These are phyloP conservation scores for Blastobasis lacticolella DNA, from an alignment of 2,888 invertebrate genomes.

Conservation along the genomic window DNA sequence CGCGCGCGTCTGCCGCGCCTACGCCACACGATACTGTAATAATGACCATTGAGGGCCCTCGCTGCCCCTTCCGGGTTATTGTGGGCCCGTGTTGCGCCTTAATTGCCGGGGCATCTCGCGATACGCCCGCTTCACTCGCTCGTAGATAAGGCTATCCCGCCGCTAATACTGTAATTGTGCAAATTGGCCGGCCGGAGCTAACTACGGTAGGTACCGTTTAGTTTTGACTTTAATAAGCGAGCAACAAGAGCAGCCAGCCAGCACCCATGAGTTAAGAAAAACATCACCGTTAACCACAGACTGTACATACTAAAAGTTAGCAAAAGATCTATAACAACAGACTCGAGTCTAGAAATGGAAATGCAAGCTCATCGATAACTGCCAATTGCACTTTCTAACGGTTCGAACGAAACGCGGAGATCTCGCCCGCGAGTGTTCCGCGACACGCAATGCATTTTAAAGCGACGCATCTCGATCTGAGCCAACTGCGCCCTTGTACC, in stretches of 20 bases:
- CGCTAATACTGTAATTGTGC: too few relatives aligned
- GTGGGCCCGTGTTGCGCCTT: not conserved
- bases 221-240: too few relatives aligned
- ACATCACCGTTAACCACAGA: too few relatives aligned
- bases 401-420: conserved; percentile 7
- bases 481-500: conserved; percentile 13
- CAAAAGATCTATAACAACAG: too few relatives aligned
- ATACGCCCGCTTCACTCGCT: too few relatives aligned
- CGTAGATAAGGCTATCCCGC: too few relatives aligned
- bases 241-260: too few relatives aligned
- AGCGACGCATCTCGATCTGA: conserved; percentile 18
- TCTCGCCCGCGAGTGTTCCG: conserved; percentile 11
- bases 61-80: conserved; percentile 23
- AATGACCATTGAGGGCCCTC: conserved; percentile 26
- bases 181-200: not conserved
- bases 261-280: too few relatives aligned
- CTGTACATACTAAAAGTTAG: too few relatives aligned
- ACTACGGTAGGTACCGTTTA: not conserved
- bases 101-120: not conserved
- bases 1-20: conserved; percentile 45
- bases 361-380: too few relatives aligned
- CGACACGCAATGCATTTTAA: conserved; percentile 38
- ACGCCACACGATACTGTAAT: conserved; percentile 25
- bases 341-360: too few relatives aligned
- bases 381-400: not conserved